phyloP scores from a whole-genome alignment of 2,888 invertebrate species.

The Luffia ferchaultella region DNA sequence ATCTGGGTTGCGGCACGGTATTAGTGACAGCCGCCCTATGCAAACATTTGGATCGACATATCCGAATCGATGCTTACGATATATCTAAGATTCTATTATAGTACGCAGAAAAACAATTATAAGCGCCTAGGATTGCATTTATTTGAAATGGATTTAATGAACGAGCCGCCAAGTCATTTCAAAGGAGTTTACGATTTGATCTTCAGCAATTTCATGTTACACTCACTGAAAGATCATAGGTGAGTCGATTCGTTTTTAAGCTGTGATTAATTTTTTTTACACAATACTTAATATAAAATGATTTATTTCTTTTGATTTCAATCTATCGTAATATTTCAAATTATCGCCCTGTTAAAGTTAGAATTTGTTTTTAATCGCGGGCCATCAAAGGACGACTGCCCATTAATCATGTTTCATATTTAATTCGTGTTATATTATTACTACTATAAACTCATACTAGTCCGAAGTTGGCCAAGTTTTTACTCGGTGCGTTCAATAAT shows the following conservation, averaged over 20 bases:
- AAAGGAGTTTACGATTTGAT: neutral
- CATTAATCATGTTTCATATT: too few relatives aligned
- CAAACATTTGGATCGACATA: neutral
- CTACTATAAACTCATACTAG: too few relatives aligned
- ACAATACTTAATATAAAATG: too few relatives aligned
- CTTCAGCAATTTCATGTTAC: neutral
- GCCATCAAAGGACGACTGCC: too few relatives aligned
- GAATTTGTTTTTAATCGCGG: too few relatives aligned
- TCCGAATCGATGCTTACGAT: neutral
- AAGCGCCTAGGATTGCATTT: neutral
- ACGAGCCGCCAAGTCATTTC: neutral
- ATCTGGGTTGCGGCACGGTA: neutral
- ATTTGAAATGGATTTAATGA: neutral
- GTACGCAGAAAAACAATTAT: neutral
- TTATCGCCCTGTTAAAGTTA: too few relatives aligned
- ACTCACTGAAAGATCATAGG: neutral
- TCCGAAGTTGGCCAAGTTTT: too few relatives aligned
- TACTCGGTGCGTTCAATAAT: too few relatives aligned
- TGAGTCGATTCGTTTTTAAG: neutral
- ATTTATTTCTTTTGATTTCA: too few relatives aligned
- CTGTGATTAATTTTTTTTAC: neutral
- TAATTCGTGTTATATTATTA: too few relatives aligned
- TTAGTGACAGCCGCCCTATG: neutral
- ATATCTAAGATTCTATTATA: neutral
- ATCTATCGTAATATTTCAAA: too few relatives aligned